These are phyloP conservation scores for Bubo scandiacus DNA, from an alignment of 2,113 vertebrate species.

Conservation along the genomic window DNA sequence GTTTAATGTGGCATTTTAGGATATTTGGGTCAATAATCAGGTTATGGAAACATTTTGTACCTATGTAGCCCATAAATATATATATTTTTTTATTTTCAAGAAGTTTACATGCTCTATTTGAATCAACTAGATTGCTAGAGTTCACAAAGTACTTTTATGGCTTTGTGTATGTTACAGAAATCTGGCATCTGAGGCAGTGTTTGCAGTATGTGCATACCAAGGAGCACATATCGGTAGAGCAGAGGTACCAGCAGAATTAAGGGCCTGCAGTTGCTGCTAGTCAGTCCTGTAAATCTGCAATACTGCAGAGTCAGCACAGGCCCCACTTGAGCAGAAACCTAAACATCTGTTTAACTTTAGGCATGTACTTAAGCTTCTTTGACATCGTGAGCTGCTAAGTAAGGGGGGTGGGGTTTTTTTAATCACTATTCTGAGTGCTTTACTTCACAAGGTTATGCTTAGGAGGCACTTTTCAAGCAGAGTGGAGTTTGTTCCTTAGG, in stretches of 20 bases:
- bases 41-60: neutral
- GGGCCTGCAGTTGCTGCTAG: neutral
- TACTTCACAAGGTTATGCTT: neutral
- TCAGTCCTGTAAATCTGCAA: neutral
- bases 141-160: conserved; percentile 17
- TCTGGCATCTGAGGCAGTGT: neutral
- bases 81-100: neutral
- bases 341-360: conserved; percentile 48
- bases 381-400: neutral
- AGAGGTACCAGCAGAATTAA: neutral
- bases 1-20: neutral
- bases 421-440: neutral
- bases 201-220: neutral
- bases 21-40: neutral
- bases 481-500: neutral
- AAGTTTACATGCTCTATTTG: neutral
- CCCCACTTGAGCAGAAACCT: neutral
- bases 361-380: conserved; percentile 13
- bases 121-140: neutral
- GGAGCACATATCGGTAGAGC: neutral
- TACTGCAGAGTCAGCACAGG: conserved; percentile 36
- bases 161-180: neutral
- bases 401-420: neutral
- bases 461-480: neutral
- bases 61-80: neutral